phyloP scores from a whole-genome alignment of 2,888 invertebrate species.

The Eubasilissa splendida region DNA sequence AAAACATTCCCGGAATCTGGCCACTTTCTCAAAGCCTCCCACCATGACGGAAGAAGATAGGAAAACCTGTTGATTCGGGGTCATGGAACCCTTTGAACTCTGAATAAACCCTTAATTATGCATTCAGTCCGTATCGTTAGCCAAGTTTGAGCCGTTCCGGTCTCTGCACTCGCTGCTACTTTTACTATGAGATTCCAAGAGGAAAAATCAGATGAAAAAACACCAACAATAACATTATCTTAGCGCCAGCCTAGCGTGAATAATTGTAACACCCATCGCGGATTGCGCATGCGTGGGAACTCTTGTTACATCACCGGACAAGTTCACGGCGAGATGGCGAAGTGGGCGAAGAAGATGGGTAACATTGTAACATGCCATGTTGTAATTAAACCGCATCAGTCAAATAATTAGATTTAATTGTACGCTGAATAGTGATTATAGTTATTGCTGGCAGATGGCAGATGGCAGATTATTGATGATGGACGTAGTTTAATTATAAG shows the following conservation, averaged over 20 bases:
- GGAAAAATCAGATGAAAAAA: slow-evolving; percentile 17
- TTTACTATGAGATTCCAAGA: slow-evolving; percentile 31
- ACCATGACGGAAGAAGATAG: slow-evolving; percentile 4
- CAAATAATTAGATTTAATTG: slow-evolving; percentile 1
- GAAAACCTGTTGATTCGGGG: slow-evolving; percentile 25
- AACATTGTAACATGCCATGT: slow-evolving; percentile 6
- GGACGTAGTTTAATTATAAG: too few species aligned
- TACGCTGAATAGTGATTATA: neutral
- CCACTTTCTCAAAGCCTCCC: slow-evolving; percentile 15
- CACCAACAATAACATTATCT: slow-evolving; percentile 27
- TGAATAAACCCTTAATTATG: slow-evolving; percentile 38
- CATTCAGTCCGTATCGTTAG: slow-evolving; percentile 32
- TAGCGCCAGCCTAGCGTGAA: slow-evolving; percentile 28
- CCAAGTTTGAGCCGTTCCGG: slow-evolving; percentile 19
- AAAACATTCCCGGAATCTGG: slow-evolving; percentile 4
- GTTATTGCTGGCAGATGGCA: neutral
- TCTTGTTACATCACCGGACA: slow-evolving; percentile 20
- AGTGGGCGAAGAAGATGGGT: neutral
- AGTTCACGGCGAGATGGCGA: slow-evolving; percentile 33
- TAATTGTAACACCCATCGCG: slow-evolving; percentile 33
- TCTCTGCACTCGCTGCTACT: neutral
- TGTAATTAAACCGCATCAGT: slow-evolving; percentile 13
- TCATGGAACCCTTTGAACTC: slow-evolving; percentile 45
- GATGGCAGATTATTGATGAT: neutral
- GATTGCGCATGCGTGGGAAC: slow-evolving; percentile 36